phyloP scores from a whole-genome alignment of 1,140 invertebrate genomes.

The Catajapyx aquilonaris region DNA sequence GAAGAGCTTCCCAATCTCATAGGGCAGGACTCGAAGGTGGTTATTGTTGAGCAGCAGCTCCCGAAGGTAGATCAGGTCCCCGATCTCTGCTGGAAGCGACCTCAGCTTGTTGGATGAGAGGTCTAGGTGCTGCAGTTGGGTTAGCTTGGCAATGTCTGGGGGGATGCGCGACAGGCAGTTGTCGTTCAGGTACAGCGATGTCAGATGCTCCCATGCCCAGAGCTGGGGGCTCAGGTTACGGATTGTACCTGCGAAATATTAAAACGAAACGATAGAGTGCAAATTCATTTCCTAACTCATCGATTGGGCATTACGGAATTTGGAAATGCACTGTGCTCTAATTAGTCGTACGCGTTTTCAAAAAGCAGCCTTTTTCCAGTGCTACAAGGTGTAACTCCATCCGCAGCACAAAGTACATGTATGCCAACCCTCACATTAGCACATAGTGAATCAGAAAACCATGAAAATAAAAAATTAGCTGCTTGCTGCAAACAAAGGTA shows the following conservation, averaged over 20 bases:
- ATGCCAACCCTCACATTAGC: too few species aligned
- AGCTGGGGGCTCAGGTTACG: conserved; percentile 74
- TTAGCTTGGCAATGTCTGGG: conserved; percentile 61
- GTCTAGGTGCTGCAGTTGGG: conserved; percentile 69
- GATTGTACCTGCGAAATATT: conserved; percentile 51
- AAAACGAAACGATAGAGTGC: conserved; percentile 4
- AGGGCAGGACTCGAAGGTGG: conserved; percentile 75
- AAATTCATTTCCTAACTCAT: too few species aligned
- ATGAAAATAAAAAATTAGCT: too few species aligned
- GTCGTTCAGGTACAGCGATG: conserved; percentile 83
- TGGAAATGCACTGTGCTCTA: too few species aligned
- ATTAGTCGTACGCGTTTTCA: too few species aligned
- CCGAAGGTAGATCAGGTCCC: conserved; percentile 80
- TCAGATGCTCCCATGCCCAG: conserved; percentile 77
- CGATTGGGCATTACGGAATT: too few species aligned
- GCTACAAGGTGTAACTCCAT: too few species aligned
- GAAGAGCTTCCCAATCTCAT: conserved; percentile 93
- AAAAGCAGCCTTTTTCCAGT: too few species aligned
- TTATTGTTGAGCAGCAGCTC: conserved; percentile 90
- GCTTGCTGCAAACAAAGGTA: too few species aligned
- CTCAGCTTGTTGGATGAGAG: conserved; percentile 84
- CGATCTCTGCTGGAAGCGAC: conserved; percentile 81
- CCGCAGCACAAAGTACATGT: too few species aligned
- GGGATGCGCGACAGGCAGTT: conserved; percentile 76
- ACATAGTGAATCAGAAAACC: too few species aligned